These are phyloP conservation scores for Girardia tigrina DNA, from an alignment of 2,888 invertebrate genomes.

Conservation along the genomic window DNA sequence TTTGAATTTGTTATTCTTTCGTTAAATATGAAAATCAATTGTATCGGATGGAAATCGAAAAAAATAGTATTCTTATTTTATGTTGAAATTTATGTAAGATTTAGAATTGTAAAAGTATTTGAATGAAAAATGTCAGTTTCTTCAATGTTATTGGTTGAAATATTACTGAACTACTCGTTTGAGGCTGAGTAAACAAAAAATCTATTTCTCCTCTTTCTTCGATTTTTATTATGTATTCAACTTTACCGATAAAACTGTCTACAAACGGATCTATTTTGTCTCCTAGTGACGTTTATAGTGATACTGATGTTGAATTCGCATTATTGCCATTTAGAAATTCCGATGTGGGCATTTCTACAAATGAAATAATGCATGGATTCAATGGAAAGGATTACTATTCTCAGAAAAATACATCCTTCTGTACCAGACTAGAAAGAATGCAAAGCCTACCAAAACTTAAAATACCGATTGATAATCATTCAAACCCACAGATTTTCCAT, in stretches of 20 bases:
- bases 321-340: conserved; percentile 18
- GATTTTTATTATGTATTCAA: neutral
- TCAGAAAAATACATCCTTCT: neutral
- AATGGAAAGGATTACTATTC: neutral
- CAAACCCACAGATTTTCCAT: neutral
- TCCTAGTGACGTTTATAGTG: conserved; percentile 1
- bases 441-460: neutral
- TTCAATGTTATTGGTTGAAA: neutral
- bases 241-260: neutral
- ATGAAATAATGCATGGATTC: neutral
- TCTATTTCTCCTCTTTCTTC: neutral
- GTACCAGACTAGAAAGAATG: neutral
- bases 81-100: too few species aligned
- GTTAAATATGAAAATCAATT: too few species aligned
- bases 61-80: too few species aligned
- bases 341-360: neutral
- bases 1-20: too few species aligned
- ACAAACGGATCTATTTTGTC: conserved; percentile 7
- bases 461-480: conserved; percentile 13
- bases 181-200: conserved; percentile 4
- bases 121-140: neutral
- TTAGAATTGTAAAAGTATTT: too few species aligned
- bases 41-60: too few species aligned
- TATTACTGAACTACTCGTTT: neutral
- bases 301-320: neutral